Base-by-base conservation (phyloP, 2,888 invertebrate species). In the Agriopis aurantiaria region DNA sequence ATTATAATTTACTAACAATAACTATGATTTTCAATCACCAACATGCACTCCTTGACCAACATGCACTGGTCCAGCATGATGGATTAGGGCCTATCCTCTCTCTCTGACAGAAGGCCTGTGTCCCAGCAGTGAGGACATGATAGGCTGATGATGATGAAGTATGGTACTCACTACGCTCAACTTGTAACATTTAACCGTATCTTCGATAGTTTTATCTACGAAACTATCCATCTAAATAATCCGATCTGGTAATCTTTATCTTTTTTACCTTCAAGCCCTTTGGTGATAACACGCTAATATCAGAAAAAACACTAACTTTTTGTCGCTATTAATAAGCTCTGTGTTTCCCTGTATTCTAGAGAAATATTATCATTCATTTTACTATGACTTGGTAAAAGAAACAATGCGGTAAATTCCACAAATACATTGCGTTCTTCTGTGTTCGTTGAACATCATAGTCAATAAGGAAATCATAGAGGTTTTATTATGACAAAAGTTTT, bases 191-290 rank as follows among this genome's bases (percentile, higher is more conserved):
- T 43, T 10, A 33, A 0, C 23, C 58, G 23, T 58, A 46, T 59
- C 8, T 65, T 65, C 63, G 63, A 74, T 72, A 69, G 52, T 58
- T 65, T 60, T 72, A 66, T 68, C 68, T 45, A 51, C 43, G 41
- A 71, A 74, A 67, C 55, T 65, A 68, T 63, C 68, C n/a, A 56
- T 59, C 64, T 46, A 49, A 52, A 46, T 63, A 69, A 65, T 41
- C 56, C 49, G 12, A 68, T 65, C 53, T 41, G 61, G 57, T 53
- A 67, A 67, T 61, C 69, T 69, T 69, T 69, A 74, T 75, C 70
- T 64, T 43, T 71, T 64, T 45, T 49, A 60, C 72, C 75, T 74
- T 76, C 64, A 68, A 69, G 69, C 72, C 71, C 69, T 76, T 69
- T 71, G 63, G 59, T 65, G 70, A 75, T 73, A 69, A 10, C 46